Evolutionary conservation across 2,888 invertebrate genomes (phyloP).

Genomic region (Meliscaeva auricollis): DNA sequence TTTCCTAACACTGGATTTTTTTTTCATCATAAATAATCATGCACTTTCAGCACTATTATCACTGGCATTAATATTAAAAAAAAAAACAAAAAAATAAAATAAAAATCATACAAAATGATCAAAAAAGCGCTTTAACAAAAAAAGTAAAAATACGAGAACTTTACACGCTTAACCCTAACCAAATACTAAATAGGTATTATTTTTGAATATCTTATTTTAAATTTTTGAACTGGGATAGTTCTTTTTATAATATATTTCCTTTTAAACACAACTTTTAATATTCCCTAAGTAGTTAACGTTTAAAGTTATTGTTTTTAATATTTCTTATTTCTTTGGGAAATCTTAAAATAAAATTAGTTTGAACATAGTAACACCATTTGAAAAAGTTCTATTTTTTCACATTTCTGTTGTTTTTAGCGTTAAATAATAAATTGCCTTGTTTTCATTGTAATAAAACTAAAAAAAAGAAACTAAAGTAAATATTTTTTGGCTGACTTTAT

Average conservation of each 20-base stretch:
- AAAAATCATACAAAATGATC: constrained; percentile 53
- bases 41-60: constrained; percentile 75
- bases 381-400: too few species aligned
- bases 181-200: constrained; percentile 66
- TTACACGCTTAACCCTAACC: constrained; percentile 58
- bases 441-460: too few species aligned
- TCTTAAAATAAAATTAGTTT: too few species aligned
- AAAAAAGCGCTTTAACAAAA: constrained; percentile 43
- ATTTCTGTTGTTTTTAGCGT: too few species aligned
- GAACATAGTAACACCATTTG: too few species aligned
- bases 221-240: neutral
- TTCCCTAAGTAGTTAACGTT: too few species aligned
- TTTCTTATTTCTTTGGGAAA: too few species aligned
- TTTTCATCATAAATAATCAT: constrained; percentile 55
- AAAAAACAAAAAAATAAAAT: constrained; percentile 18
- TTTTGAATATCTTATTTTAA: neutral
- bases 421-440: too few species aligned
- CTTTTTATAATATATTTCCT: neutral
- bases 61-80: constrained; percentile 65
- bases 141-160: constrained; percentile 39
- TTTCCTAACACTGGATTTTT: constrained; percentile 48
- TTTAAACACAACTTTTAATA: neutral
- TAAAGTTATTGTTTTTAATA: too few species aligned
- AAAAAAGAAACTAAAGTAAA: too few species aligned
- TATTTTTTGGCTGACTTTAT: too few species aligned